phyloP scores from a whole-genome alignment of 2,888 invertebrate species.

The Belgica antarctica region DNA sequence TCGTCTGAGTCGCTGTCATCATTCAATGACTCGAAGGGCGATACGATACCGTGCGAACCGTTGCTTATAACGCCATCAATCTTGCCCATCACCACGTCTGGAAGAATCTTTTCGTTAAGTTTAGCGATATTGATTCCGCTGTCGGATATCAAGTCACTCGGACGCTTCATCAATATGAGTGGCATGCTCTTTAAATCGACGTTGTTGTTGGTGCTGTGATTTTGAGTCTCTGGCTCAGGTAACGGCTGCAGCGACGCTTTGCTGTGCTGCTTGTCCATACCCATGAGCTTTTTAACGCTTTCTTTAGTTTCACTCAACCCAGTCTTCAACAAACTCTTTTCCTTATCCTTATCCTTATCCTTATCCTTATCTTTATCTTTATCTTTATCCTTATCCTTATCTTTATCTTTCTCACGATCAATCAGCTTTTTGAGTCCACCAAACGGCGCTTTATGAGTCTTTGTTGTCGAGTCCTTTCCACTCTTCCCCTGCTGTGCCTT shows the following conservation, averaged over 20 bases:
- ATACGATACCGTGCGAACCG: conserved; percentile 31
- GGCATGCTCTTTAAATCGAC: conserved; percentile 9
- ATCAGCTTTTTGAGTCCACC: conserved; percentile 55
- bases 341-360: background rate
- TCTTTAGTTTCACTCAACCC: conserved; percentile 38
- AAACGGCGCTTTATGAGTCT: conserved; percentile 54
- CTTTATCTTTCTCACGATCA: conserved; percentile 52
- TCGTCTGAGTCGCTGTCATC: conserved; percentile 31
- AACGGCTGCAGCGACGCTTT: background rate
- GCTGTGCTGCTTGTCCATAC: conserved; percentile 37
- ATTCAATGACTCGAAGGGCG: conserved; percentile 34
- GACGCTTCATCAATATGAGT: conserved; percentile 16
- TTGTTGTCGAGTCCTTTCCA: conserved; percentile 46
- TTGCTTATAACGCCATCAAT: conserved; percentile 1
- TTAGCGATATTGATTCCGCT: background rate
- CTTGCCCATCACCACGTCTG: background rate
- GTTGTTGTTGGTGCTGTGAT: background rate
- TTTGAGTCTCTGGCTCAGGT: background rate
- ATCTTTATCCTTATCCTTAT: conserved; percentile 48
- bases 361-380: conserved; percentile 46
- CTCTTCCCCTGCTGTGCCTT: conserved; percentile 51
- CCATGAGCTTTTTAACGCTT: conserved; percentile 35
- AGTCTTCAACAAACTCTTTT: conserved; percentile 26
- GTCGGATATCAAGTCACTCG: conserved; percentile 9
- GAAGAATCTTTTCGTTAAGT: conserved; percentile 1